phyloP scores from a whole-genome alignment of 2,797 vertebrate species.

The Leptoclinus maculatus region DNA sequence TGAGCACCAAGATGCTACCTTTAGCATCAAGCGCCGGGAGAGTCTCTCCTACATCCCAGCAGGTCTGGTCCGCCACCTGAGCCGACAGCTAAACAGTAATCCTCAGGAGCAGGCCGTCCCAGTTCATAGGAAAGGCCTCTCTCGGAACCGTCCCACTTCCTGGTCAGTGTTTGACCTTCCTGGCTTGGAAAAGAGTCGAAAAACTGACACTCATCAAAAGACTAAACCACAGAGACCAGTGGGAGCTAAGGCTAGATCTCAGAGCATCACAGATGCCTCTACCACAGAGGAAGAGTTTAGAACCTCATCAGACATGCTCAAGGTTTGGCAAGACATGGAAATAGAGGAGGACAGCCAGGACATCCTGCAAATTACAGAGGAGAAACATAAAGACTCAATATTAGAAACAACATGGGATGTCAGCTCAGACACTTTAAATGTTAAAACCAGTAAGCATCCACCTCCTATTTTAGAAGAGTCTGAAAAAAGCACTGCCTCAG shows the following conservation, averaged over 20 bases:
- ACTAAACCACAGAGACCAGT: slow-evolving; percentile 20
- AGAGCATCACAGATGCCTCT: slow-evolving; percentile 42
- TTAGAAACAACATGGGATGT: slow-evolving; percentile 34
- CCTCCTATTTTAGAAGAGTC: slow-evolving; percentile 85
- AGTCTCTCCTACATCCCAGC: slow-evolving; percentile 96
- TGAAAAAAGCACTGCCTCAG: slow-evolving; percentile 72
- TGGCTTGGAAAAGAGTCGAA: slow-evolving; percentile 67
- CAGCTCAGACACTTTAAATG: slow-evolving; percentile 42
- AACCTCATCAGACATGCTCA: slow-evolving; percentile 84
- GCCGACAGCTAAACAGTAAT: slow-evolving; percentile 87
- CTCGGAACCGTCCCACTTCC: slow-evolving; percentile 79
- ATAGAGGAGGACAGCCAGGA: slow-evolving; percentile 53
- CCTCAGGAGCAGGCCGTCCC: slow-evolving; percentile 75
- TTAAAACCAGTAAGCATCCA: slow-evolving; percentile 68
- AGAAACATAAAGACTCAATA: slow-evolving; percentile 12
- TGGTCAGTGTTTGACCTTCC: slow-evolving; percentile 87
- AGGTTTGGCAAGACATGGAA: slow-evolving; percentile 85
- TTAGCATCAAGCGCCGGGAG: slow-evolving; percentile 93
- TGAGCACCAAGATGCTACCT: slow-evolving; percentile 87
- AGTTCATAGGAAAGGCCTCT: slow-evolving; percentile 60
- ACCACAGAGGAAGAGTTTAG: slow-evolving; percentile 82
- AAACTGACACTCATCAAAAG: slow-evolving; percentile 17
- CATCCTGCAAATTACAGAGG: slow-evolving; percentile 23
- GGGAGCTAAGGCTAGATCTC: slow-evolving; percentile 34
- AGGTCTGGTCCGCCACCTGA: slow-evolving; percentile 90